Evolutionary conservation across 1,140 invertebrate species (phyloP), one percentile per base, ranked within the genome.

Genomic region (Solenopsis fugax): DNA sequence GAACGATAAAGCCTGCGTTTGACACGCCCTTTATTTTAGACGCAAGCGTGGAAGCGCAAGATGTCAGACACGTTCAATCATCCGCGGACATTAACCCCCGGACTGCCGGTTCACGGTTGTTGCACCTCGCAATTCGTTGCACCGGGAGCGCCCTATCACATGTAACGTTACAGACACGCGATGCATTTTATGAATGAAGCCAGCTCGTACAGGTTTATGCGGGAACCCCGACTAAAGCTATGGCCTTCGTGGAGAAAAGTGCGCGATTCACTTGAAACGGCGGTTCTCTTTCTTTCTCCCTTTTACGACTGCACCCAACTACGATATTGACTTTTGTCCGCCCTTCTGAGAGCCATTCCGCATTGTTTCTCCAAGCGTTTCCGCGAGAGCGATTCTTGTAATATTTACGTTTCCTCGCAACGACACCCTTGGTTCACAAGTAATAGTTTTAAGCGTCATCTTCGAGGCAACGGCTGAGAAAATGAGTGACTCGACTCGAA

Each of bases 101-200:
- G 64, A 71, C 77, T 56, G 64, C 16, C 41, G 67, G 52, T 48
- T 73, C 80, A 82, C 80, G 78, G 52, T 82, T 82, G 80, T 82
- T 82, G 80, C 77, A 81, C 67, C 80, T 82, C 64, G 78, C 77
- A 69, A 54, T 34, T 69, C 78, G 62, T 71, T 71, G 64, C 77
- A 69, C 48, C 48, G 77, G 48, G 34, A 37, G n/a, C 69, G 37
- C 54, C 69, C 69, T 75, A 75, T 84, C 80, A 73, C 80, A 84
- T 48, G 69, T 84, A 75, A 84, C 54, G 54, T 75, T 82, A 84
- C 69, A 84, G 80, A 60, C 80, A 84, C 80, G 80, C 80, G 69
- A 84, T 84, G 80, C 80, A 84, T 84, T 84, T 82, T 84, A 84
- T 84, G 80, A 84, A 84, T 84, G 80, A 84, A 84, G 41, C 16